Evolutionary conservation across 1,140 invertebrate genomes (phyloP).

Genomic region (Orussus abietinus): DNA sequence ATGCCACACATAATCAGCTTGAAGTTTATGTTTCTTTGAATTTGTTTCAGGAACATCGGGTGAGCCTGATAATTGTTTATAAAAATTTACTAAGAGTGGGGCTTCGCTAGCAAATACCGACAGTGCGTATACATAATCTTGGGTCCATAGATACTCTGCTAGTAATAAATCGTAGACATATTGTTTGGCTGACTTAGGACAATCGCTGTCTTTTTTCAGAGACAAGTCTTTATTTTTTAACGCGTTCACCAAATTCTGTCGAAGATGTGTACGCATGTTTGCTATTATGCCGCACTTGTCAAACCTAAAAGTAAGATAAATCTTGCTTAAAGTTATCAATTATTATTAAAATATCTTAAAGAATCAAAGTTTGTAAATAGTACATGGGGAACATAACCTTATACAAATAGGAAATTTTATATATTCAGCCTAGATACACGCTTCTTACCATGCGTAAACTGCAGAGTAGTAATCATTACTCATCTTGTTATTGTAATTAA

Average conservation of each 20-base stretch:
- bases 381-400: neutral
- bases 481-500: too few relatives aligned
- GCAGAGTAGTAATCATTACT: conserved; percentile 16
- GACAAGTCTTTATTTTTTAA: conserved; percentile 40
- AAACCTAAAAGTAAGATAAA: conserved; percentile 34
- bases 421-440: neutral
- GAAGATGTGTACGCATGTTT: conserved; percentile 45
- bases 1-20: conserved; percentile 43
- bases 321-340: conserved; percentile 10
- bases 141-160: conserved; percentile 47
- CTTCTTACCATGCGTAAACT: conserved; percentile 14
- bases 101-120: conserved; percentile 51
- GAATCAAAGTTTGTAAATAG: conserved; percentile 9
- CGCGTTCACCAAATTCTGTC: conserved; percentile 46
- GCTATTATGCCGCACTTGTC: conserved; percentile 49
- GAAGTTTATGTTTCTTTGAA: conserved; percentile 30
- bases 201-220: conserved; percentile 23
- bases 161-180: conserved; percentile 48
- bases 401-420: conserved; percentile 1
- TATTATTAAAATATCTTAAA: conserved; percentile 3
- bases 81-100: conserved; percentile 43
- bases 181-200: conserved; percentile 43
- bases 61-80: conserved; percentile 26
- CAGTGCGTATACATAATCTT: conserved; percentile 45
- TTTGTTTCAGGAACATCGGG: conserved; percentile 9